Conservation (phyloP, 92 coral and sea anemone genomes). For the Pocillopora meandrina region DNA sequence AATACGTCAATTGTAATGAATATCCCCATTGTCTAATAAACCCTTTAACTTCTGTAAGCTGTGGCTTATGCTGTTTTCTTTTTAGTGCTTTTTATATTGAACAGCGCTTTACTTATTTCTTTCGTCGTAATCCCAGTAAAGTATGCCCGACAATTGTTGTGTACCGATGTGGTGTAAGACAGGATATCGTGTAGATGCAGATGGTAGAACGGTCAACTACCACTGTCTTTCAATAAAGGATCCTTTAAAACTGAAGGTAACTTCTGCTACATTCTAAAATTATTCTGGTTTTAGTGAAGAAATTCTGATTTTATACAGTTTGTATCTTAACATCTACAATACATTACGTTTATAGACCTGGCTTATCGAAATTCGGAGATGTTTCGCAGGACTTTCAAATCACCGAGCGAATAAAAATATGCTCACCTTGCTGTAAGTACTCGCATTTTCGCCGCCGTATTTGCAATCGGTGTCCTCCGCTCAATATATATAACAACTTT, state of each 20-base stretch:
- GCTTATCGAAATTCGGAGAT: slow-evolving; percentile 17
- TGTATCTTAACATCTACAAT: too few relatives aligned
- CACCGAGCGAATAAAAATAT: slow-evolving; percentile 4
- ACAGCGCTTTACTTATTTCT: neutral
- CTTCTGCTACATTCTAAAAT: neutral
- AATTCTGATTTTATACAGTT: neutral
- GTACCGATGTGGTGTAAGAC: slow-evolving; percentile 17
- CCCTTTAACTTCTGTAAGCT: too few relatives aligned
- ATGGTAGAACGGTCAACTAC: neutral
- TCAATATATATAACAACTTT: too few relatives aligned
- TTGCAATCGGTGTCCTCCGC: too few relatives aligned
- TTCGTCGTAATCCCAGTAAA: neutral
- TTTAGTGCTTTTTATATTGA: too few relatives aligned
- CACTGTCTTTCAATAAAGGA: slow-evolving; percentile 5
- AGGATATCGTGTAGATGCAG: slow-evolving; percentile 16
- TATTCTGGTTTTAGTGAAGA: neutral
- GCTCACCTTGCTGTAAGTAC: neutral
- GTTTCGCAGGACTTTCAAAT: slow-evolving; percentile 12
- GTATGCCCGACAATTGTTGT: slow-evolving; percentile 24
- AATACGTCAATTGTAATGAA: too few relatives aligned
- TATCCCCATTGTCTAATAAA: too few relatives aligned
- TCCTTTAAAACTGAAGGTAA: slow-evolving; percentile 16
- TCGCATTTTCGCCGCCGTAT: neutral
- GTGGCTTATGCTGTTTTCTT: too few relatives aligned
- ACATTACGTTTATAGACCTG: neutral